phyloP scores from a whole-genome alignment of 2,888 invertebrate genomes.

The Tiphia femorata region DNA sequence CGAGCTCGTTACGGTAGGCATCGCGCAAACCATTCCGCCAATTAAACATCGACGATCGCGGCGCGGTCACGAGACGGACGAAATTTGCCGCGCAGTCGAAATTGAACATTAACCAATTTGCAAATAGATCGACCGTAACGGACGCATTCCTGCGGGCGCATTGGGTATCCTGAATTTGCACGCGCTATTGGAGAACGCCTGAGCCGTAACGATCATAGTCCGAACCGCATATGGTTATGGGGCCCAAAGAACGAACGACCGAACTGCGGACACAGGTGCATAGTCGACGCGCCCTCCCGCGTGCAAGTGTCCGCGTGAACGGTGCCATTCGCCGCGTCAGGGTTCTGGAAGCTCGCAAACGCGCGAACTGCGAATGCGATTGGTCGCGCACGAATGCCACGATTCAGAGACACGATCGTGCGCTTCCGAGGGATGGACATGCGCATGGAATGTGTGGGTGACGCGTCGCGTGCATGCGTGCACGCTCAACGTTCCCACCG shows the following conservation, averaged over 20 bases:
- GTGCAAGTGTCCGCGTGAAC: neutral
- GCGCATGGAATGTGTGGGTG: neutral
- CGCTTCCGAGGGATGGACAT: neutral
- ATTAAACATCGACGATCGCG: neutral
- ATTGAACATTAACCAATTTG: constrained; percentile 39
- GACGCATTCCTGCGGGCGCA: constrained; percentile 53
- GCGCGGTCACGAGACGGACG: neutral
- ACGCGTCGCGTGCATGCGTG: constrained; percentile 25
- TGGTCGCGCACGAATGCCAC: constrained; percentile 1
- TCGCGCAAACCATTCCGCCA: neutral
- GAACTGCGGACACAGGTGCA: too few species aligned
- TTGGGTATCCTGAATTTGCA: constrained; percentile 40
- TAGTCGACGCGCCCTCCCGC: constrained; percentile 33
- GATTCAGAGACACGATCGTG: neutral
- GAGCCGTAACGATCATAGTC: constrained; percentile 61
- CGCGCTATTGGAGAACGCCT: constrained; percentile 63
- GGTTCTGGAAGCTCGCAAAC: neutral
- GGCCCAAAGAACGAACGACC: constrained; percentile 57
- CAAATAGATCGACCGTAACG: constrained; percentile 46
- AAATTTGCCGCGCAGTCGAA: constrained; percentile 27
- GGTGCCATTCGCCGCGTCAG: neutral
- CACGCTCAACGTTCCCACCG: constrained; percentile 57
- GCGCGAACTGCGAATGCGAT: neutral
- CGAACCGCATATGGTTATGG: constrained; percentile 62
- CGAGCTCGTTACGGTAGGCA: too few species aligned